Percentiles rank a stretch among this genome's conserved stretches.
These are phyloP conservation scores for Bombylius discolor DNA, from an alignment of 2,888 invertebrate genomes.

Conservation along the genomic window DNA sequence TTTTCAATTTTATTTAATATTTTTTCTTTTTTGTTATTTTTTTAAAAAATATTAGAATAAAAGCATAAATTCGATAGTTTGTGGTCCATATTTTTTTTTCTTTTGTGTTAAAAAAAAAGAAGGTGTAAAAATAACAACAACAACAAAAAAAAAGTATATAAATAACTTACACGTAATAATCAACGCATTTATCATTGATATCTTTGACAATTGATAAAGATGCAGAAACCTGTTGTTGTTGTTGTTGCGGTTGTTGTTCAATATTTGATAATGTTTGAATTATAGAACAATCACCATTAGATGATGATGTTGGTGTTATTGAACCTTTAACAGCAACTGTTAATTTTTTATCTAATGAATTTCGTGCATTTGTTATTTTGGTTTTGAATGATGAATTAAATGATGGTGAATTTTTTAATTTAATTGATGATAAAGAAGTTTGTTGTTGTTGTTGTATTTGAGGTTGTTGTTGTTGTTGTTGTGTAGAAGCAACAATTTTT, in stretches of 20 bases:
- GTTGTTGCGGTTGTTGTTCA: background rate
- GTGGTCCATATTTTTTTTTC: too few relatives aligned
- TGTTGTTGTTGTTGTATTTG: background rate
- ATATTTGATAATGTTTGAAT: background rate
- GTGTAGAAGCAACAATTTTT: constrained; percentile 9
- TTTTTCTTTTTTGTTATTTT: too few relatives aligned
- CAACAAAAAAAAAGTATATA: too few relatives aligned
- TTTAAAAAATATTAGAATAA: background rate
- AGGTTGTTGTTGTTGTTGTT: background rate
- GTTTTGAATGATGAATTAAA: constrained; percentile 9
- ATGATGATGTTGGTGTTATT: background rate
- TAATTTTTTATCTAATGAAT: constrained; percentile 6
- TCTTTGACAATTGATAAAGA: constrained; percentile 10
- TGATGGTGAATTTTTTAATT: constrained; percentile 13
- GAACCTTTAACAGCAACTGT: background rate
- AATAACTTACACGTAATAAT: constrained; percentile 12
- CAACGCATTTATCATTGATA: constrained; percentile 9
- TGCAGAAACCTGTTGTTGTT: background rate
- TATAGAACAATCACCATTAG: background rate
- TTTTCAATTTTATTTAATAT: background rate
- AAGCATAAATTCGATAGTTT: background rate
- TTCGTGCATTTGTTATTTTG: constrained; percentile 10
- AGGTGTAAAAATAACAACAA: too few relatives aligned
- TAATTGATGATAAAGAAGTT: background rate
- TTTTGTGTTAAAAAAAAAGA: too few relatives aligned